phyloP scores from a whole-genome alignment of 1,140 invertebrate species.

The Copidosoma floridanum region DNA sequence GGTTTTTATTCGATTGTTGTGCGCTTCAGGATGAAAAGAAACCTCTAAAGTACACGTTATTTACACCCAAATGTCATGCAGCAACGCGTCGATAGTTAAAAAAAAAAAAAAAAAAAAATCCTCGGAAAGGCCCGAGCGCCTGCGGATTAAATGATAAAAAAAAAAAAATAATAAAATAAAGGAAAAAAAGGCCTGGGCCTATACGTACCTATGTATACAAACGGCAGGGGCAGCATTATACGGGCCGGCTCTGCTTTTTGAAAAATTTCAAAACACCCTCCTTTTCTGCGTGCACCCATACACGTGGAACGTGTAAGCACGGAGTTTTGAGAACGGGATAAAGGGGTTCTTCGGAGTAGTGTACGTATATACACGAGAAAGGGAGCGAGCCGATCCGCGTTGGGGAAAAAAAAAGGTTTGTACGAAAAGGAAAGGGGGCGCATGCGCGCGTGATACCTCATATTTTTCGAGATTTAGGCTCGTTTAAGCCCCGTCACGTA shows the following conservation, averaged over 20 bases:
- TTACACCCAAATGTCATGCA: no score
- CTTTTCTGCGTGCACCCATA: not conserved
- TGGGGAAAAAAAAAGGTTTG: constrained; percentile 28
- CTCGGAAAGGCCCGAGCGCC: no score
- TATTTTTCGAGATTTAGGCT: constrained; percentile 58
- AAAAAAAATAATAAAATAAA: no score
- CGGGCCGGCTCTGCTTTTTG: constrained; percentile 47
- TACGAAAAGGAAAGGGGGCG: constrained; percentile 30
- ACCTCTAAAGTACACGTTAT: no score
- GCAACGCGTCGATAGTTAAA: no score
- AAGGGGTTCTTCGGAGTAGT: constrained; percentile 1
- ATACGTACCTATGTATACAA: no score
- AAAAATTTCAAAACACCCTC: constrained; percentile 51
- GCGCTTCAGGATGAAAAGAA: no score
- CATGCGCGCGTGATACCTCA: constrained; percentile 44
- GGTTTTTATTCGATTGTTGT: no score
- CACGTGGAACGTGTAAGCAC: constrained; percentile 15
- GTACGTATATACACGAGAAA: no score
- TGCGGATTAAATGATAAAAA: constrained; percentile 58
- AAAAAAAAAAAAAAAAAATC: no score
- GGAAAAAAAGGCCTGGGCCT: no score
- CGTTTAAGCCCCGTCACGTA: constrained; percentile 53
- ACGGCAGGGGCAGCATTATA: no score
- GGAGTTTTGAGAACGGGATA: not conserved
- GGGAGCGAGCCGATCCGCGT: constrained; percentile 27